Percentiles rank a stretch among this genome's conserved stretches.
Conservation (phyloP, 2,113 vertebrate species). For the Willisornis vidua region DNA sequence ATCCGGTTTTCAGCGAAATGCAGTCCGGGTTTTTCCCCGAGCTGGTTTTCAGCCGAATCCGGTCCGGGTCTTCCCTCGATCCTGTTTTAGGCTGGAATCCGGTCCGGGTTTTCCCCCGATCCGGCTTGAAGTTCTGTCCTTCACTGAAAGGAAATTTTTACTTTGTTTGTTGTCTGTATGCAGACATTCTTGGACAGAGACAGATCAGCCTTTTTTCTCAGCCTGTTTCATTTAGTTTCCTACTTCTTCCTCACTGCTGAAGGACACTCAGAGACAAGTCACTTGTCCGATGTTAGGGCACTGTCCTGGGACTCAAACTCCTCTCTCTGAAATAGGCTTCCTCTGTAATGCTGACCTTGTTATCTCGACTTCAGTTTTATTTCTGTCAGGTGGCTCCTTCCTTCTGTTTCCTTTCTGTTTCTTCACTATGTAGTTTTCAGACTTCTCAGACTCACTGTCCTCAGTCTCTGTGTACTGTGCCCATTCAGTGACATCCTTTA, state of each 20-base stretch:
- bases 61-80: too few relatives aligned
- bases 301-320: neutral
- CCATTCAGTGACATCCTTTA: neutral
- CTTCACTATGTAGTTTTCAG: neutral
- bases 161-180: neutral
- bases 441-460: neutral
- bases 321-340: neutral
- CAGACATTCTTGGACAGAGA: neutral
- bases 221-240: neutral
- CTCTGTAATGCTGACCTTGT: neutral
- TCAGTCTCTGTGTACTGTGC: rapidly evolving
- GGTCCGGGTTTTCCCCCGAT: too few relatives aligned
- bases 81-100: too few relatives aligned
- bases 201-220: neutral
- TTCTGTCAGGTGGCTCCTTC: neutral
- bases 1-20: too few relatives aligned
- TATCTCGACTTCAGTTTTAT: neutral
- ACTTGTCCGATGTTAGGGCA: neutral
- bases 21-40: too few relatives aligned
- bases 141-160: neutral
- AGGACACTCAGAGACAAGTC: rapidly evolving
- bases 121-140: neutral
- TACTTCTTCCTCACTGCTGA: neutral
- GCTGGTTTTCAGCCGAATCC: too few relatives aligned
- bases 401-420: neutral